phyloP scores from a whole-genome alignment of 2,888 invertebrate species.

The Bellardia pandia region DNA sequence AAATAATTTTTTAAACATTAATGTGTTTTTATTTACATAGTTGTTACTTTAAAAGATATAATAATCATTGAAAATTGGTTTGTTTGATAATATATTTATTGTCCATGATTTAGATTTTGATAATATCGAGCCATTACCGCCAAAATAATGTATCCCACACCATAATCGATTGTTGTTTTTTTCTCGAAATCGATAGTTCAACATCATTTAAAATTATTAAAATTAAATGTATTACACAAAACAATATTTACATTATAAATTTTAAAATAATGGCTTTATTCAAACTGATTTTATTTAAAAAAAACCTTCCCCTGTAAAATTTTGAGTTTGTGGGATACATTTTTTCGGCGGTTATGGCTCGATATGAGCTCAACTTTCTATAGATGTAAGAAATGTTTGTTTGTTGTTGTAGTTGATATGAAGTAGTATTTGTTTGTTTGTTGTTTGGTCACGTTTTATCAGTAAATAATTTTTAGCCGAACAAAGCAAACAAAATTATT shows the following conservation, averaged over 20 bases:
- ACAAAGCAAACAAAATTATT: not conserved
- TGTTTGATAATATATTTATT: not conserved
- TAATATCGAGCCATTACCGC: too few relatives aligned
- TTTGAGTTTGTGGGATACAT: too few relatives aligned
- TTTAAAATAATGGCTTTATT: too few relatives aligned
- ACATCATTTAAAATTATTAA: too few relatives aligned
- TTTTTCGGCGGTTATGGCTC: too few relatives aligned
- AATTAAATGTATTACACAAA: too few relatives aligned
- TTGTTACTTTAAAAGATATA: not conserved
- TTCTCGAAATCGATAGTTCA: too few relatives aligned
- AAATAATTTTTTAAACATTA: not conserved
- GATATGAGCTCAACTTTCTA: not conserved
- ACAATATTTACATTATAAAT: too few relatives aligned
- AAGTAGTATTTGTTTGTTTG: not conserved
- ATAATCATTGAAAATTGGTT: not conserved
- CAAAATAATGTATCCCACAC: too few relatives aligned
- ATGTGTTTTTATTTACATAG: not conserved
- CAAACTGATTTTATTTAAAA: too few relatives aligned
- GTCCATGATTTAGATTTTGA: not conserved
- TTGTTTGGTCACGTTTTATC: slow-evolving; percentile 4
- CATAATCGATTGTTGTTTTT: too few relatives aligned
- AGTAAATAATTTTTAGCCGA: not conserved
- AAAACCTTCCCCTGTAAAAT: too few relatives aligned
- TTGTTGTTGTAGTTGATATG: not conserved
- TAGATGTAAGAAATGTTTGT: not conserved